Percentiles rank a stretch among this genome's conserved stretches.
Evolutionary conservation across 2,888 invertebrate species (phyloP).

Genomic region (Digitonthophagus gazella): DNA sequence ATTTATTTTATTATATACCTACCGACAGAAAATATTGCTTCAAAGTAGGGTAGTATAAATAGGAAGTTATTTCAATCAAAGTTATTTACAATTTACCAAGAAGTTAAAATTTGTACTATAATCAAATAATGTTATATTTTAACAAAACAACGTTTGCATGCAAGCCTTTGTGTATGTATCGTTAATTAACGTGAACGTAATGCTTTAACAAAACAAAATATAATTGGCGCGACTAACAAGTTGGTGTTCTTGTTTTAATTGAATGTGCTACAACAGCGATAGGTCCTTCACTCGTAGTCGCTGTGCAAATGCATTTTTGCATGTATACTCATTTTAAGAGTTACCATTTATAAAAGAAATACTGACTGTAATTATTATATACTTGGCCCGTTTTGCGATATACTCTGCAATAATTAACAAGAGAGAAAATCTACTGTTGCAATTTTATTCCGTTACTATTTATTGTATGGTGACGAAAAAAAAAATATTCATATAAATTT

Average conservation of each 20-base stretch:
- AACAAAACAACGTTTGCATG: no score
- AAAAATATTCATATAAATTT: neutral
- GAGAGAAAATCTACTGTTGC: neutral
- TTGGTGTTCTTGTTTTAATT: neutral
- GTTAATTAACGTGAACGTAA: neutral
- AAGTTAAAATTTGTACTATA: no score
- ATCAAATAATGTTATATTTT: no score
- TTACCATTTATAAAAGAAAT: neutral
- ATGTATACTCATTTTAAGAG: slow-evolving; percentile 15
- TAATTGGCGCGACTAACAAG: neutral
- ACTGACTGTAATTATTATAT: neutral
- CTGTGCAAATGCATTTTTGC: slow-evolving; percentile 22
- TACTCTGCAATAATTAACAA: neutral
- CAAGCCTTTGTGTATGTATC: neutral
- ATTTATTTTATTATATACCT: no score
- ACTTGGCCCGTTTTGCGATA: neutral
- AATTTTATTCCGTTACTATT: neutral
- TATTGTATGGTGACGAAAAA: neutral
- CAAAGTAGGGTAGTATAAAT: no score
- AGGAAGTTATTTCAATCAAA: no score
- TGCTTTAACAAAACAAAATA: neutral
- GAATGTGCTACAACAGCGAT: slow-evolving; percentile 3
- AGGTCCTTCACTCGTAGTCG: slow-evolving; percentile 21
- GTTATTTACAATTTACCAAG: no score
- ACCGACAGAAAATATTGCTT: no score